phyloP scores from a whole-genome alignment of 2,113 vertebrate species.

The Alaudala cheleensis region DNA sequence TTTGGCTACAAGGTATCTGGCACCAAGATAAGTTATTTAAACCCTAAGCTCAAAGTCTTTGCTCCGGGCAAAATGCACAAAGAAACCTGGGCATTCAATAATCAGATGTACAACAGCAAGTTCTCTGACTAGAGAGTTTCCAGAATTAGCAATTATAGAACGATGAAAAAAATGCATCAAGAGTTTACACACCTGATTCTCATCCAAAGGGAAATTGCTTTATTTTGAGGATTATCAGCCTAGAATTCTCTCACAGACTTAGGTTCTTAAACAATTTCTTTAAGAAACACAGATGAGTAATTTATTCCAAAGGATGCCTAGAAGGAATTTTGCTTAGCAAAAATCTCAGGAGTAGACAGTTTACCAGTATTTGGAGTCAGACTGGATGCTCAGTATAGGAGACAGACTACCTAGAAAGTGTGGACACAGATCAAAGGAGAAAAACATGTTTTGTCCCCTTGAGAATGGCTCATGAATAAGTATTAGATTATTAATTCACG shows the following conservation, averaged over 20 bases:
- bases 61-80: neutral
- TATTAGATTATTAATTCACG: neutral
- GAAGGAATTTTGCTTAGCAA: neutral
- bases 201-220: neutral
- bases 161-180: neutral
- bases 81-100: neutral
- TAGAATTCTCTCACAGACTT: neutral
- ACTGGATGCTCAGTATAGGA: neutral
- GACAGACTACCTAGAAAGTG: neutral
- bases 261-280: neutral
- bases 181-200: neutral
- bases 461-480: neutral
- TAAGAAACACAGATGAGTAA: neutral
- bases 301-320: slow-evolving; percentile 2
- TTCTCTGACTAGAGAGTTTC: neutral
- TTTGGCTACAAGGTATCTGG: neutral
- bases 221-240: neutral
- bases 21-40: neutral
- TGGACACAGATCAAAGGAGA: neutral
- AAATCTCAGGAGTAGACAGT: neutral
- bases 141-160: neutral
- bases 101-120: neutral
- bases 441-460: neutral
- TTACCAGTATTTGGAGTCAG: neutral
- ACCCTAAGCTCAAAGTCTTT: neutral